These are phyloP conservation scores for Stenichneumon culpator DNA, from an alignment of 2,888 invertebrate species.

Conservation along the genomic window DNA sequence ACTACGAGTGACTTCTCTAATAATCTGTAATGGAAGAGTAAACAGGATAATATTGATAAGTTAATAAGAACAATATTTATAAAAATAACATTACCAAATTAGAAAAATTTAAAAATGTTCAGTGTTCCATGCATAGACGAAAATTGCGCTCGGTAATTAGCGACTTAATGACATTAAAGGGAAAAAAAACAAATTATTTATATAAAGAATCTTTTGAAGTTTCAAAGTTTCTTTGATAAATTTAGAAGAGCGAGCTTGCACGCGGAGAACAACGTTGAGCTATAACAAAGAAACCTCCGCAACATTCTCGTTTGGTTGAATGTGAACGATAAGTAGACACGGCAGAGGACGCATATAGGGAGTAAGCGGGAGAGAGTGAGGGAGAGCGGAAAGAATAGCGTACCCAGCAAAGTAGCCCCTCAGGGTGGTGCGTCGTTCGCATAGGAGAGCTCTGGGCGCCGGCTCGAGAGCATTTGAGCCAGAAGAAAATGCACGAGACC, in stretches of 20 bases:
- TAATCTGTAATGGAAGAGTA: too few species aligned
- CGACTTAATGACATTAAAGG: too few species aligned
- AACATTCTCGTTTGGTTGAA: conserved; percentile 49
- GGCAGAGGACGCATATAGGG: conserved; percentile 9
- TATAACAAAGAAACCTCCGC: conserved; percentile 20
- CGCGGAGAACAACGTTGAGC: conserved; percentile 14
- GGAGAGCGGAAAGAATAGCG: conserved; percentile 39
- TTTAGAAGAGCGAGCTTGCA: neutral
- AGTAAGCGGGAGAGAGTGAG: neutral
- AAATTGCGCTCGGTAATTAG: too few species aligned
- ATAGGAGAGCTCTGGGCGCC: conserved; percentile 51
- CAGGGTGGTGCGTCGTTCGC: conserved; percentile 49
- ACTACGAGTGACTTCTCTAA: too few species aligned
- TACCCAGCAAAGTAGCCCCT: conserved; percentile 52
- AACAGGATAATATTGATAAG: too few species aligned
- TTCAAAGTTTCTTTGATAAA: neutral
- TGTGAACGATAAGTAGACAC: conserved; percentile 54
- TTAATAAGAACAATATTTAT: too few species aligned
- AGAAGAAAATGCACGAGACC: conserved; percentile 75
- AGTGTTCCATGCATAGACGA: too few species aligned
- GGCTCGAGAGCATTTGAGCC: conserved; percentile 64
- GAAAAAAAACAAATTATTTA: neutral
- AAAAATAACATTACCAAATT: too few species aligned
- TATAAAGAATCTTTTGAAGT: neutral
- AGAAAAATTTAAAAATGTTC: too few species aligned